Percentiles rank a stretch among this genome's conserved stretches.
Evolutionary conservation across 2,797 vertebrate species (phyloP).

Genomic region (Sphenodon punctatus): DNA sequence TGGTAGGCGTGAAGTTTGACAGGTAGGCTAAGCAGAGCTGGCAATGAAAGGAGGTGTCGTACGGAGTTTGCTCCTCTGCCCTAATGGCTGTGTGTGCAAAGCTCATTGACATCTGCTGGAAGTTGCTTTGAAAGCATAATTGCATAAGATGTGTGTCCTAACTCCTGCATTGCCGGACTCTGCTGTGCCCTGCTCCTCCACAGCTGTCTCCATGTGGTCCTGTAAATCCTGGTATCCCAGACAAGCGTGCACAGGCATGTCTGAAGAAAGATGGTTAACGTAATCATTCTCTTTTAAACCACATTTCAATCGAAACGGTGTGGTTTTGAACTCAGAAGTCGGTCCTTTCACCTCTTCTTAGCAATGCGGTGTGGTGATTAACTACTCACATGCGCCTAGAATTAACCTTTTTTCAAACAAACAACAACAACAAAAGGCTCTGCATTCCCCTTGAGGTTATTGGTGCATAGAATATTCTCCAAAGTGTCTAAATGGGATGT

Average conservation of each 20-base stretch:
- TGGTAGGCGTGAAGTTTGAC: neutral
- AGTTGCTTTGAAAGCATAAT: neutral
- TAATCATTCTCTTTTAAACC: neutral
- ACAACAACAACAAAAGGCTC: too few species aligned
- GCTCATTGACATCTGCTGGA: neutral
- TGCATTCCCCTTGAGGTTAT: neutral
- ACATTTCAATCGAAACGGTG: neutral
- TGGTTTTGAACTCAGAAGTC: neutral
- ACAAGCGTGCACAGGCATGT: neutral
- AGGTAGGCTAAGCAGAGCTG: neutral
- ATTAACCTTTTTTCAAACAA: neutral
- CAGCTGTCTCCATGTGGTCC: neutral
- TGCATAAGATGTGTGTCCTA: neutral
- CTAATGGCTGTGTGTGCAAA: neutral
- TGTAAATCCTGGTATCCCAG: neutral
- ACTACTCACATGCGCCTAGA: rapidly evolving
- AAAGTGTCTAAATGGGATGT: neutral
- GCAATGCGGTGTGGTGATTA: neutral
- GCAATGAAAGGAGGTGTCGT: neutral
- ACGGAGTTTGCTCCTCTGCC: neutral
- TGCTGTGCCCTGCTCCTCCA: neutral
- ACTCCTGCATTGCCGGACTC: neutral
- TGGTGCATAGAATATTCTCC: neutral
- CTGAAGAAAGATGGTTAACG: neutral
- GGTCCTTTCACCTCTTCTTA: neutral